Base-by-base conservation (phyloP, 1,140 invertebrate genomes). In the Lerema accius region DNA sequence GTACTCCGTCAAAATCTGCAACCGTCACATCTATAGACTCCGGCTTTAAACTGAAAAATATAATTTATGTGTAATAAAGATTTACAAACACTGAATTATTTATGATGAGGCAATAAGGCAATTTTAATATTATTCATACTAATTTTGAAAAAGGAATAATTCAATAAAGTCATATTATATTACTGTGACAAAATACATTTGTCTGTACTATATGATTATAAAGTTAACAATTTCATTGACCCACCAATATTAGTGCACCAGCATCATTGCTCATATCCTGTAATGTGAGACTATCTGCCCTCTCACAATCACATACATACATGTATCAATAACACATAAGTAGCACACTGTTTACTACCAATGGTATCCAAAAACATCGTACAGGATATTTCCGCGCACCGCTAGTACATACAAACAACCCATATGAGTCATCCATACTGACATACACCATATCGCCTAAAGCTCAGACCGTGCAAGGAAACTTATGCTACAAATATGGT, bases 1-100 rank as follows among this genome's bases (percentile, higher is more conserved):
- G 91, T 56, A 99, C 98, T 71, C 99, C 98, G 94, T 99, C 99
- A 92, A 99, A 99, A 93, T 99, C 99, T 73, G 97, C 96, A 86
- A 99, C 94, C 65, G 94, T 96, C 69, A 99, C 95, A 92, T 99
- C 97, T 76, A 98, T 97, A 63, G 95, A 96, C 85, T 99, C 98
- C 73, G 96, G 95, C 94, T 99, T 99, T 82, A 95, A 95, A 60
- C 98, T 99, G 92, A 63, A 94, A 93, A 11, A 50, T 71, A 56
- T 64, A 56, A 66, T 19, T 35, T 6, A 16, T 32, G 9, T 50
- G 9, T 23, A 23, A 23, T 23, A 23, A 23, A 23, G 5, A 23
- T 23, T 23, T 23, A 23, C 19, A 2, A 23, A 5, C 5, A 23
- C 2, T 23, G 2, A 2, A 23, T 3, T 2, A 23, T 23, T 5